Evolutionary conservation across 2,797 vertebrate species (phyloP), one percentile per base, ranked within the genome.

Genomic region (Scolopax bukidnonensis): DNA sequence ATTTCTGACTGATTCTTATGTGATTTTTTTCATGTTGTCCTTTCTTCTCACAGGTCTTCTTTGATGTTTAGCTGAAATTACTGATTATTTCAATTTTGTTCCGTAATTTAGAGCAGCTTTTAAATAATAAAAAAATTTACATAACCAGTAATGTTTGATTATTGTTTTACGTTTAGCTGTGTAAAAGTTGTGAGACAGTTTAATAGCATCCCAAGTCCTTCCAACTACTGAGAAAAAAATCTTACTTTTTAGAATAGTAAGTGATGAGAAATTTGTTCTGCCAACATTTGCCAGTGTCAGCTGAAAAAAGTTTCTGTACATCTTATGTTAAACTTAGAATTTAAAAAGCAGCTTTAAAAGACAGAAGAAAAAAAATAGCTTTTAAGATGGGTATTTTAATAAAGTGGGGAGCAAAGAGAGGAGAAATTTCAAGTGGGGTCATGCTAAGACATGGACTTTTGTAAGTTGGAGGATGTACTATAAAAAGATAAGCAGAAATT

Each of bases 381-480:
- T 81, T 47, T 50, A 38, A 89, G 84, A 89, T 90, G 33, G 48
- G 65, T 84, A 67, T 70, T 94, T 88, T 93, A 95, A 79, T 94
- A 51, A 94, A 86, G 59, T 19, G 6, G 6, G 24, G 63, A 76
- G 47, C 47, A 89, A 76, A 84, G 56, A 76, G 40, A 90, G 4
- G 11, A 89, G 38, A 68, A 75, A 41, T 80, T 73, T 57, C 84
- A 69, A 78, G 73, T 2, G 4, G 45, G 82, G 21, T 80, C 47
- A 56, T 1, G 9, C 20, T 73, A 91, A 90, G 57, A 65, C 14
- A 23, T 25, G 30, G n/a, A 10, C 2, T 43, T 73, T 81, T 63
- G 4, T 65, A 48, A 81, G 25, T 51, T 86, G 43, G 30, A 90
- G 36, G 38, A 90, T 70, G 59, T 65, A 47, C n/a, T 16, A 6